Base-by-base conservation (phyloP, 2,888 invertebrate species). In the Tachina fera region DNA sequence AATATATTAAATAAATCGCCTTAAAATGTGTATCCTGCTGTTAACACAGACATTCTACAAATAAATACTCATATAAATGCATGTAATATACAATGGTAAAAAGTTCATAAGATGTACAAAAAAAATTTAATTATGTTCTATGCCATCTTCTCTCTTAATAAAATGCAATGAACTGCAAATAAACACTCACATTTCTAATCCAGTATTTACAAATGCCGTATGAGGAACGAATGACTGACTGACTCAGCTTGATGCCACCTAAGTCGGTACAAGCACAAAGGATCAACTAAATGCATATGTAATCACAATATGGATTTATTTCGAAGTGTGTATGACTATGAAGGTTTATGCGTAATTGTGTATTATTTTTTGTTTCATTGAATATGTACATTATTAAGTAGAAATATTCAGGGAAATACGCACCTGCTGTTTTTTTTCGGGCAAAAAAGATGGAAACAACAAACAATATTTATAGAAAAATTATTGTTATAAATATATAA, bases 181-280 rank as follows among this genome's bases (percentile, higher is more conserved):
- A 85, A 82, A 82, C 75, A 85, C 77, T 85, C 82, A 31, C 70
- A 75, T 82, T 75, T 82, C 82, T 85, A 85, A 85, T 85, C 82
- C 82, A 85, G 56, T 75, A 81, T 79, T 82, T 78, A 31, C 81
- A 58, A 81, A 72, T 65, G 56, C 41, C 71, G 39, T 63, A 76
- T 31, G 51, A 16, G 13, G 63, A 53, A n/a, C 13, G 45, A 75
- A 41, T 65, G 76, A 75, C 72, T 60, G 84, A 76, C 63, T 60
- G 78, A 82, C 85, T 60, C 85, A 83, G 85, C 82, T 86, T 82
- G 85, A 83, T 83, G 79, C 82, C 85, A 71, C 51, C 53, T 70
- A 75, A 79, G 75, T 76, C 61, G 75, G 70, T 56, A 65, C 67
- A 83, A 68, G 79, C 75, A 83, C 75, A 86, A 83, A 86, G 74